Evolutionary conservation across 1,140 invertebrate species (phyloP), one percentile per base, ranked within the genome.

Genomic region (Atopsyche davidsoni): DNA sequence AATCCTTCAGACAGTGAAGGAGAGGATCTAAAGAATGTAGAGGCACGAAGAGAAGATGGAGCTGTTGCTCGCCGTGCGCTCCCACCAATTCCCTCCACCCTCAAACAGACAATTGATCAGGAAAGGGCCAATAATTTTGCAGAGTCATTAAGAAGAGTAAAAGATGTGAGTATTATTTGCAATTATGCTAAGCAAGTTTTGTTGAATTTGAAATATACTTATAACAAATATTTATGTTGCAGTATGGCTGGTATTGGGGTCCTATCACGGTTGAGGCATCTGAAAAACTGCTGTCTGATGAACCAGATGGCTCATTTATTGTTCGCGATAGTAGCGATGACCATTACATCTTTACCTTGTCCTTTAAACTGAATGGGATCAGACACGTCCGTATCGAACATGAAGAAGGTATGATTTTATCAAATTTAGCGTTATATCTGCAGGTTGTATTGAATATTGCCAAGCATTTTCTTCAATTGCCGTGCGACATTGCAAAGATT

Each of bases 231-330:
- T 41, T 59, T 47, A 60, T 54, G 31, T 78, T 80, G 53, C 64
- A 96, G 92, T 92, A 89, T 72, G 92, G 91, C 32, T 97, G 94
- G 94, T 98, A 98, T 69, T 98, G 94, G 94, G 95, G 95, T 58
- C 93, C 94, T 34, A 81, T 98, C 61, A 92, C 89, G 46, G 89
- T 92, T 39, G 91, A 95, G 70, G 86, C 87, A 48, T 94, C 94
- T 1, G 94, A 97, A 68, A 90, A 91, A 69, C 86, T 96, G 55
- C 74, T 98, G 13, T 87, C 85, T 3, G 92, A 90, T 63, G 93
- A 97, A 73, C 92, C 92, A 1, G 93, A 97, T 68, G 95, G 88
- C 7, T 90, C 87, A 9, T 97, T 98, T 64, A 92, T 97, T 46
- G 92, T 97, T n/a, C 79, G 94, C 53, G 95, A 98, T 68, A 95